Conservation (phyloP, 2,113 vertebrate species). For the Physeter macrocephalus region DNA sequence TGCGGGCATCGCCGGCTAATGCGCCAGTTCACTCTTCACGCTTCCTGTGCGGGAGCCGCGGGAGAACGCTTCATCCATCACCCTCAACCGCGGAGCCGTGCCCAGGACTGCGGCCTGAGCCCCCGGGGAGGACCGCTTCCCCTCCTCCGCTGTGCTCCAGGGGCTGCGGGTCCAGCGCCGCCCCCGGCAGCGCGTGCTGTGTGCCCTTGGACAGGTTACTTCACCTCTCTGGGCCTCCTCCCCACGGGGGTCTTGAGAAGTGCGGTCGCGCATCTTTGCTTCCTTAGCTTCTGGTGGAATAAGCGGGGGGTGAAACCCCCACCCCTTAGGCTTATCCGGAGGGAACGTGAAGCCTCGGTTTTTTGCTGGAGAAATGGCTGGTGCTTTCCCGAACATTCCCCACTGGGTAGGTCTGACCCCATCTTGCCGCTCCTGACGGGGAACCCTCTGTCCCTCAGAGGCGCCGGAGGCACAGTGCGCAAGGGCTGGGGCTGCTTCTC, state of each 20-base stretch:
- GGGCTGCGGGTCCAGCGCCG: neutral
- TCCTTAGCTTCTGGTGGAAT: neutral
- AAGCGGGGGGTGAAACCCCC: no score
- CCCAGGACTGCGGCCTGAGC: neutral
- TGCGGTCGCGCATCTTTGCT: no score
- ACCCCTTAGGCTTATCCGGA: no score
- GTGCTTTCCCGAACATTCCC: neutral
- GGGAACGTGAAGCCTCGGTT: neutral
- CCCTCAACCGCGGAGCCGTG: neutral
- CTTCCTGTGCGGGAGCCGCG: no score
- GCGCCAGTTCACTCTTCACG: no score
- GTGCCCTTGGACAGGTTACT: neutral
- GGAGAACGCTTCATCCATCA: neutral
- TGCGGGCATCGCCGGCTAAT: no score
- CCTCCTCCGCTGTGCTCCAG: neutral
- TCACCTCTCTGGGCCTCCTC: neutral
- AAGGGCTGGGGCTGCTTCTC: accelerated
- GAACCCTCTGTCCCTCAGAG: no score
- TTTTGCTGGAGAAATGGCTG: neutral
- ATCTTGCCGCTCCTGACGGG: neutral
- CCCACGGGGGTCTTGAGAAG: neutral
- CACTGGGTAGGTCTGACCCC: neutral
- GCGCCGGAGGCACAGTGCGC: neutral
- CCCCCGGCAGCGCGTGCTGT: neutral
- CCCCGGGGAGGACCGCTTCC: accelerated